A percentile compares a stretch with the other conserved stretches of the same genome.
These are phyloP conservation scores for Numenius phaeopus DNA, from an alignment of 2,797 vertebrate genomes.

Conservation along the genomic window DNA sequence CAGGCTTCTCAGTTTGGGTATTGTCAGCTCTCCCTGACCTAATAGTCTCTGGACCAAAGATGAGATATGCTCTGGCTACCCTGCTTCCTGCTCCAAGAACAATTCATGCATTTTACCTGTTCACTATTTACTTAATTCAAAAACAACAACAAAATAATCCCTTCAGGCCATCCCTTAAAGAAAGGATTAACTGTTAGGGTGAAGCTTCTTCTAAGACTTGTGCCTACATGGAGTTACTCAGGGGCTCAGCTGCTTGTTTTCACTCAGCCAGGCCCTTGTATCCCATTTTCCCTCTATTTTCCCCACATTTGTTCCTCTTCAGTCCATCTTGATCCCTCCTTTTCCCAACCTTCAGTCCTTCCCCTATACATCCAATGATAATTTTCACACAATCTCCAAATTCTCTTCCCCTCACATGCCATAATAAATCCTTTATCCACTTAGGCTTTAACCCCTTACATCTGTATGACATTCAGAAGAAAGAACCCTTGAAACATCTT, in stretches of 20 bases:
- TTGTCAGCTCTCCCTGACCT: not conserved
- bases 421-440: not conserved
- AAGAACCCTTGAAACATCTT: not conserved
- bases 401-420: not conserved
- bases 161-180: not conserved
- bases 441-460: not conserved
- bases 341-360: not conserved
- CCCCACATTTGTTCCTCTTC: not conserved
- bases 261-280: not conserved
- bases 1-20: fast-evolving
- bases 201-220: not conserved
- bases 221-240: not conserved
- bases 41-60: not conserved
- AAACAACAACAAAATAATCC: not conserved
- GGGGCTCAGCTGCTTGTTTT: not conserved
- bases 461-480: not conserved
- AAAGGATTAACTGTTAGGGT: not conserved
- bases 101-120: not conserved
- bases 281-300: not conserved
- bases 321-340: not conserved
- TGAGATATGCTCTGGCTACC: not conserved
- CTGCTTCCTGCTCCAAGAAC: not conserved
- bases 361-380: not conserved
- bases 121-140: not conserved
- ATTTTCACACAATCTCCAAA: not conserved